Conservation (phyloP, 2,113 vertebrate species). For the Mus pahari region DNA sequence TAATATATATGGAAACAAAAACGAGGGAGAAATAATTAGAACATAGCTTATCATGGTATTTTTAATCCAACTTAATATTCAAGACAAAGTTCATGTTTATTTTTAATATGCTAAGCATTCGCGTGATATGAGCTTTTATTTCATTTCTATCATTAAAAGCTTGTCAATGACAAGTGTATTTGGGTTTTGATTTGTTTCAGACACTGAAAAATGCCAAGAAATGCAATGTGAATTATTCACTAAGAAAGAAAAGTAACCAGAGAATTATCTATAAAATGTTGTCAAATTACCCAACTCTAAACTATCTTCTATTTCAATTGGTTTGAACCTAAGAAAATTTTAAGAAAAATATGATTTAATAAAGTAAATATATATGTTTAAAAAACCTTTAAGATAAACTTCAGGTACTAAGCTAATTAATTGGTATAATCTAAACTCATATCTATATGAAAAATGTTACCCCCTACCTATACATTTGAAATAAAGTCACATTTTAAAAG, state of each 20-base stretch:
- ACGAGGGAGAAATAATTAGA: constrained; percentile 19
- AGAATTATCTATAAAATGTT: constrained; percentile 34
- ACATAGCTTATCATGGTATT: constrained; percentile 56
- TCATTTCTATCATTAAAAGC: constrained; percentile 50
- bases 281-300: constrained; percentile 3
- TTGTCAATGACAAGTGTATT: constrained; percentile 30
- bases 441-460: neutral
- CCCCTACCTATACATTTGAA: neutral
- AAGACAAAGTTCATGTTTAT: constrained; percentile 76
- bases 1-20: constrained; percentile 57
- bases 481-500: constrained; percentile 8
- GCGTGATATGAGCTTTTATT: neutral
- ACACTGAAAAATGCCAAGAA: constrained; percentile 23
- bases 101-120: constrained; percentile 68
- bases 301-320: neutral
- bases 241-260: constrained; percentile 13
- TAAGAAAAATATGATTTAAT: neutral
- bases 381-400: neutral
- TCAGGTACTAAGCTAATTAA: neutral
- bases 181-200: constrained; percentile 11
- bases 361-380: neutral
- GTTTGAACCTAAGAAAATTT: neutral
- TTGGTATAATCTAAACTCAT: neutral
- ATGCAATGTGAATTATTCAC: neutral
- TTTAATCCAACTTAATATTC: constrained; percentile 49